Evolutionary conservation across 1,140 invertebrate genomes (phyloP).

Genomic region (Dermatophagoides farinae): DNA sequence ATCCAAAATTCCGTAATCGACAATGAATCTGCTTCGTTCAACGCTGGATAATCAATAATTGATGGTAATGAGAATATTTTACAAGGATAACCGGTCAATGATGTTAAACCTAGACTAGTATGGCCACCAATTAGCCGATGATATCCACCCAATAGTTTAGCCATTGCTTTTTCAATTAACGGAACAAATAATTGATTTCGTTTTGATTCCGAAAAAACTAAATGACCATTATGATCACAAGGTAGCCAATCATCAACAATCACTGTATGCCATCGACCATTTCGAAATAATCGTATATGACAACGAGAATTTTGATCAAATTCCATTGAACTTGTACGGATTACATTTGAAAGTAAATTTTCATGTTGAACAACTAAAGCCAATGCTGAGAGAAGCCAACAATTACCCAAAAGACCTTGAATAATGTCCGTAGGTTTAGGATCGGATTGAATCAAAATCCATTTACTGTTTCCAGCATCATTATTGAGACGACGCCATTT

Average conservation of each 20-base stretch:
- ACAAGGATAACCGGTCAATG: constrained; percentile 22
- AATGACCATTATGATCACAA: constrained; percentile 65
- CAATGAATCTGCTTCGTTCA: neutral
- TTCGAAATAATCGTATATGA: constrained; percentile 65
- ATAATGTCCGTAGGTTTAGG: constrained; percentile 84
- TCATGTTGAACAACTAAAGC: constrained; percentile 86
- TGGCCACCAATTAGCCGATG: constrained; percentile 81
- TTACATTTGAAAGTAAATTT: constrained; percentile 69
- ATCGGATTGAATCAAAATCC: constrained; percentile 31
- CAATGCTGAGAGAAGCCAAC: constrained; percentile 86
- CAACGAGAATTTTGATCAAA: constrained; percentile 46
- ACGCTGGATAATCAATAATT: neutral
- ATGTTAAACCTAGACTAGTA: constrained; percentile 82
- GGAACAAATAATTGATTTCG: constrained; percentile 93
- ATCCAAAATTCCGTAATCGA: neutral
- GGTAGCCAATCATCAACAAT: constrained; percentile 89
- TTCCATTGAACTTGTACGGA: constrained; percentile 71
- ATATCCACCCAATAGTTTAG: constrained; percentile 91
- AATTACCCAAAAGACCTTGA: constrained; percentile 88
- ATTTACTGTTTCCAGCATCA: neutral
- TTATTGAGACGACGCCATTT: too few species aligned
- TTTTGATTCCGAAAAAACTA: constrained; percentile 84
- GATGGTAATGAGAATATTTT: neutral
- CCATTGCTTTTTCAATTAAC: constrained; percentile 91
- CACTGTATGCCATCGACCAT: constrained; percentile 85